Evolutionary conservation across 2,797 vertebrate species (phyloP).

Genomic region (Leptoclinus maculatus): DNA sequence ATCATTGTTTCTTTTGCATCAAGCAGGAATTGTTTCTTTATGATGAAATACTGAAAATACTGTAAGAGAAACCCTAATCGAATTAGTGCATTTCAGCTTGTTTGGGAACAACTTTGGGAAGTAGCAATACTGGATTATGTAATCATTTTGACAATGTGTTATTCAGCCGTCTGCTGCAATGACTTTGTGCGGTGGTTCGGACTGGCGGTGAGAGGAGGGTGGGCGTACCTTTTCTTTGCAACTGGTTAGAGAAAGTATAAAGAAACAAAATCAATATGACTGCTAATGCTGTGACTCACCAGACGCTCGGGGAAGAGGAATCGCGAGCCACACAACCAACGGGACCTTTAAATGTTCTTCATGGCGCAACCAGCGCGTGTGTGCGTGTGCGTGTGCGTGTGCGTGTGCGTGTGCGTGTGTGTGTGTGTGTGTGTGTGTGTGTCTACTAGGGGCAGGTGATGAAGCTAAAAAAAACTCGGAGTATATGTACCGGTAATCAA

Average conservation of each 20-base stretch:
- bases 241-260: slow-evolving; percentile 58
- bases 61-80: not conserved
- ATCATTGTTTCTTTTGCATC: not conserved
- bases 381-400: too few relatives aligned
- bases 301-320: not conserved
- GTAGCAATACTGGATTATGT: not conserved
- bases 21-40: not conserved
- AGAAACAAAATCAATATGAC: slow-evolving; percentile 80
- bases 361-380: not conserved
- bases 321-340: slow-evolving; percentile 60
- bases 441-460: not conserved
- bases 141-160: not conserved
- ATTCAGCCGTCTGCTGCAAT: not conserved
- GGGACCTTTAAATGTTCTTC: slow-evolving; percentile 60
- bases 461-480: not conserved
- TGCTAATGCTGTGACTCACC: slow-evolving; percentile 79
- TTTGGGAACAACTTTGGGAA: not conserved
- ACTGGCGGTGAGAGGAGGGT: not conserved
- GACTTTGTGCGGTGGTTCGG: slow-evolving; percentile 17
- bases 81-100: not conserved
- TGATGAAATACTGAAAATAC: not conserved
- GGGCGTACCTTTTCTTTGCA: slow-evolving; percentile 50
- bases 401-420: not conserved
- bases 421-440: not conserved
- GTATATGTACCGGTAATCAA: not conserved